Percentiles rank a stretch among this genome's conserved stretches.
Conservation (phyloP, 2,113 vertebrate genomes). For the Guaruba guarouba region DNA sequence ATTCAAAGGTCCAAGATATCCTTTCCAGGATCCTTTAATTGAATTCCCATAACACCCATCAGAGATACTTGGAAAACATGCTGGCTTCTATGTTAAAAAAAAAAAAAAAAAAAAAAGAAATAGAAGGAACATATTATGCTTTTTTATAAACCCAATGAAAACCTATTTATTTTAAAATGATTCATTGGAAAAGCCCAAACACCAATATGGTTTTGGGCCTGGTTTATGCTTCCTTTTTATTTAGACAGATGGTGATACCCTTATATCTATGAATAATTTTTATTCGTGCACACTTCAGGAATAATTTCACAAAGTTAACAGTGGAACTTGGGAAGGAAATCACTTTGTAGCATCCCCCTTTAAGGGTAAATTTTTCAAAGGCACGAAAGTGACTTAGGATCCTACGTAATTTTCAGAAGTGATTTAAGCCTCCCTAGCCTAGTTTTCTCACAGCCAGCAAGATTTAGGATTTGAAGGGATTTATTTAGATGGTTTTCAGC, state of each 20-base stretch:
- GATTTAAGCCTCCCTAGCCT: conserved; percentile 29
- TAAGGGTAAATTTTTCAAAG: conserved; percentile 24
- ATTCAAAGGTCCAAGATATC: background rate
- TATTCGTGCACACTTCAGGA: background rate
- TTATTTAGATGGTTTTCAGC: conserved; percentile 46
- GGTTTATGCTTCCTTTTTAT: conserved; percentile 4
- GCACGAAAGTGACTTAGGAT: conserved; percentile 9
- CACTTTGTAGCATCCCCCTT: background rate
- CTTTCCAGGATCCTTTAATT: background rate
- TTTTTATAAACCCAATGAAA: background rate
- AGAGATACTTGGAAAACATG: background rate
- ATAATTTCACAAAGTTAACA: conserved; percentile 21
- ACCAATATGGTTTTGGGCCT: background rate
- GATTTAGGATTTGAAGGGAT: conserved; percentile 66
- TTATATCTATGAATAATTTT: conserved; percentile 26
- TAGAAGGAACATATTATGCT: background rate
- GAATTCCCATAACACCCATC: background rate
- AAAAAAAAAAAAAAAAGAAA: background rate
- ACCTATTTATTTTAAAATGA: background rate
- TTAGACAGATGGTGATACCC: background rate
- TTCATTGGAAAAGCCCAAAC: background rate
- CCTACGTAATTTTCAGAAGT: conserved; percentile 23
- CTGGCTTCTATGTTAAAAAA: background rate
- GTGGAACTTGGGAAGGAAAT: background rate
- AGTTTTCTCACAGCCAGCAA: conserved; percentile 35